phyloP scores from a whole-genome alignment of 2,797 vertebrate genomes.

The Tragelaphus oryx region DNA sequence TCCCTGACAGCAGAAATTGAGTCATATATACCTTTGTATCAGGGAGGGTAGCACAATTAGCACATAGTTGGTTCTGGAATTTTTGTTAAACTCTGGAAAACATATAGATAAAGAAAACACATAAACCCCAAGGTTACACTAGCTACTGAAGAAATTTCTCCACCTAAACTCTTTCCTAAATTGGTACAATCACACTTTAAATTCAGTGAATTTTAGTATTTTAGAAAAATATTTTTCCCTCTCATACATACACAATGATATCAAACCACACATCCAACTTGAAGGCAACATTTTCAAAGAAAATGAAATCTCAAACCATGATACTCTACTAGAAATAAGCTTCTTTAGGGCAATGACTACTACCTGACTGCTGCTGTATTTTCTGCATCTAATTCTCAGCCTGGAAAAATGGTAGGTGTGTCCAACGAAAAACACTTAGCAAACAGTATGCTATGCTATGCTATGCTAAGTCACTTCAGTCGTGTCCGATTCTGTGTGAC shows the following conservation, averaged over 20 bases:
- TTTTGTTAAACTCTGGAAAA: constrained; percentile 22
- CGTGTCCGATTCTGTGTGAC: no score
- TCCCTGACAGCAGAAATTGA: background rate
- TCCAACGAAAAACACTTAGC: background rate
- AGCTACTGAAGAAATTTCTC: background rate
- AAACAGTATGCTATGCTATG: background rate
- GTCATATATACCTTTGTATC: background rate
- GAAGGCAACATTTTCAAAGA: background rate
- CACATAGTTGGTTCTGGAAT: background rate
- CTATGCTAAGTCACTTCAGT: no score
- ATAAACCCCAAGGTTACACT: background rate
- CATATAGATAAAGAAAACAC: background rate
- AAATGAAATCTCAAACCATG: background rate
- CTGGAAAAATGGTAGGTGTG: background rate
- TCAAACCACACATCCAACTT: background rate
- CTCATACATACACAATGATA: background rate
- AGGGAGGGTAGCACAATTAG: background rate
- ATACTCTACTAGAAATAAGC: background rate
- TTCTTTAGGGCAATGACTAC: background rate
- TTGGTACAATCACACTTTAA: constrained; percentile 2
- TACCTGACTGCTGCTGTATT: background rate
- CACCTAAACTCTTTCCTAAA: background rate
- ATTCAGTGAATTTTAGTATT: background rate
- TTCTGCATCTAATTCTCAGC: background rate
- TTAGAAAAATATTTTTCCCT: background rate